A percentile compares a stretch with the other conserved stretches of the same genome.
These are phyloP conservation scores for Chaetodon auriga DNA, from an alignment of 2,113 vertebrate species.

Conservation along the genomic window DNA sequence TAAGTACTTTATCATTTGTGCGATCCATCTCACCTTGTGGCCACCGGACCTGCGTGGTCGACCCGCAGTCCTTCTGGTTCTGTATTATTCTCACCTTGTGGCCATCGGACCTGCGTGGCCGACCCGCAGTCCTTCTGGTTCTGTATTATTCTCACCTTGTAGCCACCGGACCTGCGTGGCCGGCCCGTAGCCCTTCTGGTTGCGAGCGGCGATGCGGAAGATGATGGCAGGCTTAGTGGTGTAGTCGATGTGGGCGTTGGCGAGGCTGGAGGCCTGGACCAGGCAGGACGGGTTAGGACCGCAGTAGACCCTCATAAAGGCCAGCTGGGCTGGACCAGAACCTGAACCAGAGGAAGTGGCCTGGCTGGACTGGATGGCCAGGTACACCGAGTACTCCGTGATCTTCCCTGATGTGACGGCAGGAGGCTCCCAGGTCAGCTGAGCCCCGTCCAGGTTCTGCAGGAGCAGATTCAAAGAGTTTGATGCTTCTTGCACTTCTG, in stretches of 20 bases:
- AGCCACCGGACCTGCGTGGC: conserved; percentile 92
- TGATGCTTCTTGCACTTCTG: no score
- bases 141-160: conserved; percentile 81
- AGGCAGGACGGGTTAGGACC: conserved; percentile 89
- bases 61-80: neutral
- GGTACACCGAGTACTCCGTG: conserved; percentile 89
- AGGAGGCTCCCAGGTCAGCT: conserved; percentile 92
- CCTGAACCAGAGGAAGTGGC: conserved; percentile 71
- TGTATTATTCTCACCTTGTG: conserved; percentile 53
- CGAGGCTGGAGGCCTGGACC: conserved; percentile 88
- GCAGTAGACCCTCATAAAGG: conserved; percentile 92
- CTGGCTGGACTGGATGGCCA: conserved; percentile 89
- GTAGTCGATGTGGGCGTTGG: conserved; percentile 90
- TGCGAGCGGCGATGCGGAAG: conserved; percentile 91
- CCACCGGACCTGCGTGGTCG: no score
- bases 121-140: neutral
- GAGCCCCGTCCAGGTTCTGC: conserved; percentile 89
- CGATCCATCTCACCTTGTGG: no score
- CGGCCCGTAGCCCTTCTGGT: conserved; percentile 91
- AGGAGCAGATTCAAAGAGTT: neutral
- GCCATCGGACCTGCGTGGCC: no score
- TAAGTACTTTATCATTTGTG: no score
- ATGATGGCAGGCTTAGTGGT: conserved; percentile 92
- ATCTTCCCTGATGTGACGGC: conserved; percentile 90
- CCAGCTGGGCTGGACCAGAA: conserved; percentile 85